These are phyloP conservation scores for Druceiella hillmani DNA, from an alignment of 2,888 invertebrate genomes.

Conservation along the genomic window DNA sequence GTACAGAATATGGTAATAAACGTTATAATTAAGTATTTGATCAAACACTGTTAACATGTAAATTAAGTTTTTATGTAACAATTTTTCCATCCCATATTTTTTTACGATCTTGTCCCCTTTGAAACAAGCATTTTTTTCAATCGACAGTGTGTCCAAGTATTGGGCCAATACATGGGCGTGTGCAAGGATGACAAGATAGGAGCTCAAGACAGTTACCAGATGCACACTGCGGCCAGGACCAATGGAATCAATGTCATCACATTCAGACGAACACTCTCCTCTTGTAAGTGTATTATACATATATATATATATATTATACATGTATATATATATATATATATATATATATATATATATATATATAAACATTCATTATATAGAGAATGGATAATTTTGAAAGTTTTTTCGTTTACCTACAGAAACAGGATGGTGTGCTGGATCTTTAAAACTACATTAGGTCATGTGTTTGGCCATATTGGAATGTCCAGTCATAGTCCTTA, in stretches of 20 bases:
- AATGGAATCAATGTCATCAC: slow-evolving; percentile 75
- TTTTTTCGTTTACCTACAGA: no score
- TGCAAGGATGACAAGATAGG: slow-evolving; percentile 81
- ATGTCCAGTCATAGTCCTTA: no score
- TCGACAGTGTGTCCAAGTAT: slow-evolving; percentile 73
- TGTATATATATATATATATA: not conserved
- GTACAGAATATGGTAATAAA: no score
- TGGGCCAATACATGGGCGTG: slow-evolving; percentile 81
- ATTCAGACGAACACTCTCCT: slow-evolving; percentile 69
- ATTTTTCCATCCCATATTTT: no score
- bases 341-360: not conserved
- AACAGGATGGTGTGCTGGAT: no score
- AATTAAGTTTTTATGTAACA: no score
- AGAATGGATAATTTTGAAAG: no score
- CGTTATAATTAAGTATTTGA: no score
- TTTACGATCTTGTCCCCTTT: not conserved
- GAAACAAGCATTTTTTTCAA: slow-evolving; percentile 7
- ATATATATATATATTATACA: not conserved
- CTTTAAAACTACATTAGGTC: no score
- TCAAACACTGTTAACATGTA: no score
- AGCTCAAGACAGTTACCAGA: slow-evolving; percentile 75
- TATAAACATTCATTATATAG: not conserved
- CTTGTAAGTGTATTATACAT: slow-evolving; percentile 45
- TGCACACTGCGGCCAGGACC: slow-evolving; percentile 65
- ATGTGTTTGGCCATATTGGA: no score